Percentiles rank a stretch among this genome's conserved stretches.
phyloP scores from a whole-genome alignment of 2,113 vertebrate species.

The Chunga burmeisteri region DNA sequence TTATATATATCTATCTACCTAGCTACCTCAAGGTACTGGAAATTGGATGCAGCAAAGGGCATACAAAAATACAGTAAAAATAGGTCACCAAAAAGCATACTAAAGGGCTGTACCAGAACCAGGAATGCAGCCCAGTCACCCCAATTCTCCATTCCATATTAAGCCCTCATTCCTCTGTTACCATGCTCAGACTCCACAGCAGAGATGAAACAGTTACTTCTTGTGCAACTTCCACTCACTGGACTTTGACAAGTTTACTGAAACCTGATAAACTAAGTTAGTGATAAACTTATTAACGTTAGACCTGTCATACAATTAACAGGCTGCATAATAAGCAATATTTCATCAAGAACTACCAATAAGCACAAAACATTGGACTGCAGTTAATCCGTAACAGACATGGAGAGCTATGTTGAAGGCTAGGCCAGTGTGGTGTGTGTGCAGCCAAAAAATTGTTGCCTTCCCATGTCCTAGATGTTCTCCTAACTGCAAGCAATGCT shows the following conservation, averaged over 20 bases:
- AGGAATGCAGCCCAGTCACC: not conserved
- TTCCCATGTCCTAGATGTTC: not conserved
- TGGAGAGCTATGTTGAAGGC: not conserved
- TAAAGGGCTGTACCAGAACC: not conserved
- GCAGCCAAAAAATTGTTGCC: not conserved
- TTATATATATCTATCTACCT: not conserved
- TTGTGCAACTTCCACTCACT: not conserved
- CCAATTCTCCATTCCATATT: not conserved
- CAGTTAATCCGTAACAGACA: not conserved
- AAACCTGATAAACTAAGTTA: not conserved
- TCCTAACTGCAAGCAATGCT: not conserved
- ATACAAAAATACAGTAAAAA: not conserved
- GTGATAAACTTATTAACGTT: not conserved
- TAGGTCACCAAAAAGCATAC: not conserved
- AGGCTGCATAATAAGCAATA: not conserved
- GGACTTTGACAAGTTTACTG: constrained; percentile 27
- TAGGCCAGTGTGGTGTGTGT: not conserved
- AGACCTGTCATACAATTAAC: not conserved
- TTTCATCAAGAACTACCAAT: not conserved
- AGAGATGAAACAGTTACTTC: not conserved
- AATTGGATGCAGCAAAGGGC: not conserved
- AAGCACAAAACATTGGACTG: not conserved
- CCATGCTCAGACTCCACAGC: not conserved
- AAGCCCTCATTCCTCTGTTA: not conserved
- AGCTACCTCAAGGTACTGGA: not conserved